A percentile compares a stretch with the other conserved stretches of the same genome.
Evolutionary conservation across 2,888 invertebrate species (phyloP).

Genomic region (Rutpela maculata): DNA sequence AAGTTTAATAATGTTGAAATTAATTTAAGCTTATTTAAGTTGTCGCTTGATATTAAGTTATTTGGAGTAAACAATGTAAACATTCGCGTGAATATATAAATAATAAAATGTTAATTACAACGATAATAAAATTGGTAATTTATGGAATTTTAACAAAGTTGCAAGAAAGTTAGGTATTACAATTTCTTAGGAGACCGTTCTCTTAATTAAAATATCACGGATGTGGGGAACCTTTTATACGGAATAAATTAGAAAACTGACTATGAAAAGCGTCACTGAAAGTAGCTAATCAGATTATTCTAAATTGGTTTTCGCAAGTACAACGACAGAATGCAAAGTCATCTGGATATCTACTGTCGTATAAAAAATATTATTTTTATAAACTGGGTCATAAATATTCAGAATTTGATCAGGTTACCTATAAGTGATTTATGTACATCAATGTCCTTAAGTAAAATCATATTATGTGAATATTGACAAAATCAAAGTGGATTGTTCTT

Average conservation of each 20-base stretch:
- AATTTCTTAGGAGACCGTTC: conserved; percentile 36
- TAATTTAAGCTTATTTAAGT: background rate
- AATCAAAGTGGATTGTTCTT: too few species aligned
- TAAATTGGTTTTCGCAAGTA: conserved; percentile 49
- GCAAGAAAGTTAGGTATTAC: conserved; percentile 38
- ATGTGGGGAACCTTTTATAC: conserved; percentile 53
- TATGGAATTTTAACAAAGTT: conserved; percentile 44
- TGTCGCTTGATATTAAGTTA: conserved; percentile 26
- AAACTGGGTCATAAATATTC: conserved; percentile 10
- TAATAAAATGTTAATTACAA: conserved; percentile 31
- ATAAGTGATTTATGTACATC: too few species aligned
- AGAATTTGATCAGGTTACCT: too few species aligned
- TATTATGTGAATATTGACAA: too few species aligned
- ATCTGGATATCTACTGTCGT: conserved; percentile 1
- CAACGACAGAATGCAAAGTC: conserved; percentile 35
- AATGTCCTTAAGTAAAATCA: too few species aligned
- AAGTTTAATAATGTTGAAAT: background rate
- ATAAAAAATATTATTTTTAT: conserved; percentile 16
- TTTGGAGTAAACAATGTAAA: conserved; percentile 28
- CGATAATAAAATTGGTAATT: conserved; percentile 46
- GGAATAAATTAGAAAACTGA: conserved; percentile 54
- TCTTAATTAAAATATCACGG: conserved; percentile 57
- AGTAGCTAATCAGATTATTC: conserved; percentile 54
- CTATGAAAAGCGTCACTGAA: conserved; percentile 49
- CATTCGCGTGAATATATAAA: conserved; percentile 32